These are phyloP conservation scores for Poeciliopsis presidionis DNA, from an alignment of 2,797 vertebrate genomes.

Conservation along the genomic window DNA sequence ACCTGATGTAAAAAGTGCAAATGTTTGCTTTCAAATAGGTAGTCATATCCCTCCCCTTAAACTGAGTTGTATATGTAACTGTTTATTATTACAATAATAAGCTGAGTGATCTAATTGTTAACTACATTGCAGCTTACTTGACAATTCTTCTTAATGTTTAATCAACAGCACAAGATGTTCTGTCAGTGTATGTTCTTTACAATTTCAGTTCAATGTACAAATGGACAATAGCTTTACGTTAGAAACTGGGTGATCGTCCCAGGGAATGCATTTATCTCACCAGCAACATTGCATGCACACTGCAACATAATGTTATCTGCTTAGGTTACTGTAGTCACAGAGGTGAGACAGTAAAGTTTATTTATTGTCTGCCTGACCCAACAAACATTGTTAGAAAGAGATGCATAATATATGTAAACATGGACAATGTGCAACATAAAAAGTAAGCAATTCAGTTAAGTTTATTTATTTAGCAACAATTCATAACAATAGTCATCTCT, in stretches of 20 bases:
- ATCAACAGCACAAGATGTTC: constrained; percentile 22
- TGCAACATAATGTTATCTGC: not conserved
- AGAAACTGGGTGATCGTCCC: not conserved
- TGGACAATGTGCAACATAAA: not conserved
- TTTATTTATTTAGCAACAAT: not conserved
- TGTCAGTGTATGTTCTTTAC: constrained; percentile 10
- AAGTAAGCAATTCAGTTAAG: not conserved
- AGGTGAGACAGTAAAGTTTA: not conserved
- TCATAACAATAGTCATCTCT: not conserved
- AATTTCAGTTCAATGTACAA: not conserved
- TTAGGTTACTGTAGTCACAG: not conserved
- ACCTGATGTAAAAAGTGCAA: constrained; percentile 49
- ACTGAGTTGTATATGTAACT: constrained; percentile 62
- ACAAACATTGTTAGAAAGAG: not conserved
- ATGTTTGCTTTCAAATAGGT: constrained; percentile 57
- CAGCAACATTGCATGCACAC: not conserved
- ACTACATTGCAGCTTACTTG: constrained; percentile 59
- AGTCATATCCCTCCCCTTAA: constrained; percentile 46
- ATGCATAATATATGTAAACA: not conserved
- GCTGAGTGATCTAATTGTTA: constrained; percentile 59
- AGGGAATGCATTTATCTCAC: not conserved
- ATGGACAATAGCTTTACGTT: not conserved
- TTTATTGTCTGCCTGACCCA: not conserved
- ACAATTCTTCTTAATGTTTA: constrained; percentile 29
- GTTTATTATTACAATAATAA: constrained; percentile 65